A percentile compares a stretch with the other conserved stretches of the same genome.
Evolutionary conservation across 2,113 vertebrate species (phyloP).

Genomic region (Craseonycteris thonglongyai): DNA sequence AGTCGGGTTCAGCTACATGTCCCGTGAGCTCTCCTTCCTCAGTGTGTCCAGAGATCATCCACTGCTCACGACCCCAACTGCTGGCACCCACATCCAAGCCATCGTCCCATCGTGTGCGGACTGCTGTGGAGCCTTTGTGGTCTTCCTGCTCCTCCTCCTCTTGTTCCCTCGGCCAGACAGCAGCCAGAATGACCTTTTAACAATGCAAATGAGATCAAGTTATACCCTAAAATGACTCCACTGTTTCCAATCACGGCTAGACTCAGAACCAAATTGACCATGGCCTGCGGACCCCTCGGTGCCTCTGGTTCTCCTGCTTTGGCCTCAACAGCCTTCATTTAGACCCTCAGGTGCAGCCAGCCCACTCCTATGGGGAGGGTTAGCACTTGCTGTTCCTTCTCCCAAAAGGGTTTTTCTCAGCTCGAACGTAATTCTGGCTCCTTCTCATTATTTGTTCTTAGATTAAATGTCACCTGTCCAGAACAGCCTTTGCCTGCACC

Average conservation of each 20-base stretch:
- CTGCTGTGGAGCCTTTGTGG: background rate
- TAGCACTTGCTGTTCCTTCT: background rate
- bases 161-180: background rate
- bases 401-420: background rate
- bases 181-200: background rate
- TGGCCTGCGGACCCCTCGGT: background rate
- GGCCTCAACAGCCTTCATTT: background rate
- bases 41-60: background rate
- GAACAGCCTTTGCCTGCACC: background rate
- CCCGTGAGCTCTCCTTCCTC: background rate
- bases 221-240: background rate
- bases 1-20: background rate
- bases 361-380: rapidly evolving
- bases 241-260: background rate
- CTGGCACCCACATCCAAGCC: background rate
- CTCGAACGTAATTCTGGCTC: background rate
- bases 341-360: background rate
- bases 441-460: background rate
- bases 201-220: background rate
- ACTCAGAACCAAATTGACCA: background rate
- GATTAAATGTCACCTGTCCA: background rate
- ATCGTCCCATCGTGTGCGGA: background rate
- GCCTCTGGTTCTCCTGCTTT: background rate
- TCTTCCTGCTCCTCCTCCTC: background rate
- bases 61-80: rapidly evolving